Evolutionary conservation across 2,113 vertebrate species (phyloP).

Genomic region (Egretta garzetta): DNA sequence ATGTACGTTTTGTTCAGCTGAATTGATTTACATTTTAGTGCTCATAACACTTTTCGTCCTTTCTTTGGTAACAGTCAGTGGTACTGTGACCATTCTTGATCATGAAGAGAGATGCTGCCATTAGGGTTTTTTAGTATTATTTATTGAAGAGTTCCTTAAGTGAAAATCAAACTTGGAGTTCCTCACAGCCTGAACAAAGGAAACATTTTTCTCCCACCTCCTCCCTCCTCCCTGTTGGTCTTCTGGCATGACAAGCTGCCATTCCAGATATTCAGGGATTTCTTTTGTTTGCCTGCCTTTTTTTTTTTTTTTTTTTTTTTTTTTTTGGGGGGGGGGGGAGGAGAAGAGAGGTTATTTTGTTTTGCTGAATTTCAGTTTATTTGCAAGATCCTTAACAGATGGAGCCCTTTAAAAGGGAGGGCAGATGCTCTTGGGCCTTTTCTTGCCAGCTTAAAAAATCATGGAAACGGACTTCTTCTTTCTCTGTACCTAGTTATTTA

Average conservation of each 20-base stretch:
- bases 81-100: background rate
- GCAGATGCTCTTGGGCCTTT: background rate
- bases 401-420: background rate
- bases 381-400: background rate
- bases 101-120: background rate
- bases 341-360: background rate
- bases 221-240: background rate
- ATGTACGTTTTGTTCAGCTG: background rate
- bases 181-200: background rate
- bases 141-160: background rate
- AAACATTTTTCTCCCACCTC: background rate
- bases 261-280: background rate
- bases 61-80: background rate
- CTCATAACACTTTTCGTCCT: background rate
- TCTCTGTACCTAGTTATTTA: background rate
- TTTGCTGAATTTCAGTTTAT: background rate
- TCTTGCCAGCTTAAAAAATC: background rate
- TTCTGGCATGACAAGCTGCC: background rate
- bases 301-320: no score
- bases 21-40: background rate
- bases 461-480: no score
- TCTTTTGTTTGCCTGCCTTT: background rate
- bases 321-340: no score
- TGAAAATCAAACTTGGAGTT: background rate
- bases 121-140: background rate